These are phyloP conservation scores for Drosophila picticornis DNA, from an alignment of 2,888 invertebrate species.

Conservation along the genomic window DNA sequence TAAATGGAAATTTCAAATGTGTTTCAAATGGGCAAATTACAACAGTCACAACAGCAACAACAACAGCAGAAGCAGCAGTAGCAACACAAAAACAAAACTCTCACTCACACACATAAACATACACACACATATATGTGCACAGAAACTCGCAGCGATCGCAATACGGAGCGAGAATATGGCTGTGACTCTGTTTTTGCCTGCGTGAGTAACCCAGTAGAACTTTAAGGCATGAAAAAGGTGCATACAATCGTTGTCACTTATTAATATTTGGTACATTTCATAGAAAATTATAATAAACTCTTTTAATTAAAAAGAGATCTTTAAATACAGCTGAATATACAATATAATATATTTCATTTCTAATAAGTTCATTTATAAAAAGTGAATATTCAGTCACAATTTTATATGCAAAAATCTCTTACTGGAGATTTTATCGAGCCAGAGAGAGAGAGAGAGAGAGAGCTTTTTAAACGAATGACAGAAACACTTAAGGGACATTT, in stretches of 20 bases:
- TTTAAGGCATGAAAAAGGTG: constrained; percentile 2
- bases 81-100: constrained; percentile 31
- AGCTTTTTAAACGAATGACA: neutral
- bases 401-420: neutral
- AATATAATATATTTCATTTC: neutral
- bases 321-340: neutral
- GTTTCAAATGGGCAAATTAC: constrained; percentile 74
- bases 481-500: neutral
- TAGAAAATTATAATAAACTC: neutral
- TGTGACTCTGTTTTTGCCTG: constrained; percentile 23
- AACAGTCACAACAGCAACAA: constrained; percentile 38
- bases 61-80: constrained; percentile 32
- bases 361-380: neutral
- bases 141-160: constrained; percentile 38
- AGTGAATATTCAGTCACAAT: neutral
- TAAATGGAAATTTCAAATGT: constrained; percentile 79
- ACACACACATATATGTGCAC: constrained; percentile 13
- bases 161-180: constrained; percentile 21
- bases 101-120: constrained; percentile 20
- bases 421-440: neutral
- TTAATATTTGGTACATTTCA: neutral
- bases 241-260: neutral
- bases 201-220: constrained; percentile 30
- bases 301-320: neutral
- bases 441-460: neutral